These are phyloP conservation scores for Apodemus sylvaticus DNA, from an alignment of 2,113 vertebrate genomes.

Conservation along the genomic window DNA sequence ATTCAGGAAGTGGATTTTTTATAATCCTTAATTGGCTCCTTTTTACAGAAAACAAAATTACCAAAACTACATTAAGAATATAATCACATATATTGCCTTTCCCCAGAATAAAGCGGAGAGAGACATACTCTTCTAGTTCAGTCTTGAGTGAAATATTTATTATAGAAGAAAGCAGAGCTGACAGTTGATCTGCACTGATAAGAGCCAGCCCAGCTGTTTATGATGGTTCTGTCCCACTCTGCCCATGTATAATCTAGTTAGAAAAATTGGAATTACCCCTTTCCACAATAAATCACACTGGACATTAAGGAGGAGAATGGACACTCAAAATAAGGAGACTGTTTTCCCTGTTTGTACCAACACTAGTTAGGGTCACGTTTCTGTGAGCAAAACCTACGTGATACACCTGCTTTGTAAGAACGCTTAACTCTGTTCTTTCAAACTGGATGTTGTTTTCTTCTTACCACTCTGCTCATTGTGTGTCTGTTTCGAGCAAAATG, in stretches of 20 bases:
- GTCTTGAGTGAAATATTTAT: conserved; percentile 2
- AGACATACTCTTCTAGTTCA: neutral
- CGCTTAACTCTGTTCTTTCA: neutral
- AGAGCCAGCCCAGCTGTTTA: neutral
- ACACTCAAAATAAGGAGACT: neutral
- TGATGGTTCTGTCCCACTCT: neutral
- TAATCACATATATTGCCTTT: conserved; percentile 26
- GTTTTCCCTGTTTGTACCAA: neutral
- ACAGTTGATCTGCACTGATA: neutral
- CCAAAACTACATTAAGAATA: conserved; percentile 32
- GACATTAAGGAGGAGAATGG: neutral
- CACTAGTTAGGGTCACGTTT: neutral
- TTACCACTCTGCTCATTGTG: neutral
- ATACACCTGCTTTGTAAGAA: neutral
- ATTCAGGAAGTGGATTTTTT: conserved; percentile 56
- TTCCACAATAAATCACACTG: neutral
- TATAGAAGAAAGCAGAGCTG: conserved; percentile 12
- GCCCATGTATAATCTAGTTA: neutral
- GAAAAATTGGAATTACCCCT: neutral
- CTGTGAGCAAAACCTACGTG: neutral
- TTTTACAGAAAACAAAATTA: conserved; percentile 51
- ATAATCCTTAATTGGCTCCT: conserved; percentile 42
- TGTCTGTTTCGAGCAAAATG: neutral
- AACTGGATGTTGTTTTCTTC: neutral
- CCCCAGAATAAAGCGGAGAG: neutral